Evolutionary conservation across 2,113 vertebrate species (phyloP), one percentile per base, ranked within the genome.

Genomic region (Stictonetta naevosa): DNA sequence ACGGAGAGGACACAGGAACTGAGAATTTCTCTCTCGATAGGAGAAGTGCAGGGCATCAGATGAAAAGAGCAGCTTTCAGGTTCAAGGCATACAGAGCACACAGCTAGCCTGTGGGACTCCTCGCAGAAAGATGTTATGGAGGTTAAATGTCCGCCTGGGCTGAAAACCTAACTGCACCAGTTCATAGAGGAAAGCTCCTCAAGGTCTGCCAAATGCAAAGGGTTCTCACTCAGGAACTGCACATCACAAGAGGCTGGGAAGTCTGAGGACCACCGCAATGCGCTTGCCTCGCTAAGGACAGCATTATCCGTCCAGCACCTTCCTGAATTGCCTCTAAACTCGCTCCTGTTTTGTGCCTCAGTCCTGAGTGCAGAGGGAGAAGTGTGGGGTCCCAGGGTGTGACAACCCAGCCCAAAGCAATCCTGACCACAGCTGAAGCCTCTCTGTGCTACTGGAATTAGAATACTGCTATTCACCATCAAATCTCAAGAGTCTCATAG

Each of bases 151-250:
- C 36, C 75, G 19, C 23, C 25, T 3, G 10, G 28, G 4, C 7
- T 15, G 46, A 76, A 83, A 76, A 33, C 34, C 16, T 44, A 53
- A 3, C 7, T 6, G 38, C 21, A 25, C 46, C 53, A 46, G 44
- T 44, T 60, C 14, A 11, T 3, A 44, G 46, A 55, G 22, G 46
- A 53, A 69, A 90, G 8, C 15, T 33, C 28, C 60, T 62, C 46
- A 29, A 40, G 44, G 28, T 76, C 55, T 53, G 38, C 33, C 38
- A 62, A 53, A 68, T 8, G 18, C 16, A 6, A 82, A 66, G 68
- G 42, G 16, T 33, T 31, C 42, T 44, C 0, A 0, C 36, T 20
- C 38, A 55, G 33, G 23, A 76, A 33, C 21, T 3, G 5, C 23
- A 21, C 23, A 17, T 40, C 38, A n/a, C 75, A 48, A 48, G 68